Evolutionary conservation across 2,888 invertebrate genomes (phyloP).

Genomic region (Ctenicera cuprea): DNA sequence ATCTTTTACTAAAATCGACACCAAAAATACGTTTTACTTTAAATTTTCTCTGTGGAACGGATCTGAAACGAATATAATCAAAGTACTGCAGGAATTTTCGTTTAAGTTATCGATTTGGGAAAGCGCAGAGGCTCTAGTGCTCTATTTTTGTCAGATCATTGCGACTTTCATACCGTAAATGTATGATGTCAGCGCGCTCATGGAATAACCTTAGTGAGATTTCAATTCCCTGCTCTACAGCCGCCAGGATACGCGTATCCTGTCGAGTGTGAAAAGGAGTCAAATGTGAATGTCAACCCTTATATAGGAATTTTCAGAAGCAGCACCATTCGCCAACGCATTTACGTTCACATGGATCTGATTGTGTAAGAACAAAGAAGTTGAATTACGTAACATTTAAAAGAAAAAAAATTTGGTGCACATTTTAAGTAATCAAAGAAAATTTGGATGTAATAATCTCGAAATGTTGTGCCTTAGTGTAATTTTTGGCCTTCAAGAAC

Average conservation of each 20-base stretch:
- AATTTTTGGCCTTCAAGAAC: background rate
- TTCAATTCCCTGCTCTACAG: slow-evolving; percentile 53
- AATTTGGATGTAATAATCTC: no score
- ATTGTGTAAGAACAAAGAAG: background rate
- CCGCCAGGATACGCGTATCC: slow-evolving; percentile 51
- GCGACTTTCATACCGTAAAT: slow-evolving; percentile 47
- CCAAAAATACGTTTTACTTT: background rate
- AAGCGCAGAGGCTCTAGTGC: slow-evolving; percentile 1
- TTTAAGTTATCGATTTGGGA: slow-evolving; percentile 16
- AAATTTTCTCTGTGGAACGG: background rate
- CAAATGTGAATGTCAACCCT: slow-evolving; percentile 56
- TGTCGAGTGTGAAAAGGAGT: slow-evolving; percentile 56
- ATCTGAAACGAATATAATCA: background rate
- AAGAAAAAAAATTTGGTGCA: background rate
- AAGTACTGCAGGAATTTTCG: slow-evolving; percentile 5
- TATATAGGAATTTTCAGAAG: slow-evolving; percentile 50
- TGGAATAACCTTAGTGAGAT: slow-evolving; percentile 54
- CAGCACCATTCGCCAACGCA: slow-evolving; percentile 34
- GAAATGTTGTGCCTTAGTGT: background rate
- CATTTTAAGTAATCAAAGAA: background rate
- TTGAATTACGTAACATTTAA: slow-evolving; percentile 1
- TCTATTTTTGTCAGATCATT: slow-evolving; percentile 42
- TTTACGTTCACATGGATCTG: slow-evolving; percentile 28
- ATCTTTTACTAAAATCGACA: background rate
- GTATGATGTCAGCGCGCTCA: slow-evolving; percentile 48